Evolutionary conservation across 2,888 invertebrate genomes (phyloP).

Genomic region (Cactoblastis cactorum): DNA sequence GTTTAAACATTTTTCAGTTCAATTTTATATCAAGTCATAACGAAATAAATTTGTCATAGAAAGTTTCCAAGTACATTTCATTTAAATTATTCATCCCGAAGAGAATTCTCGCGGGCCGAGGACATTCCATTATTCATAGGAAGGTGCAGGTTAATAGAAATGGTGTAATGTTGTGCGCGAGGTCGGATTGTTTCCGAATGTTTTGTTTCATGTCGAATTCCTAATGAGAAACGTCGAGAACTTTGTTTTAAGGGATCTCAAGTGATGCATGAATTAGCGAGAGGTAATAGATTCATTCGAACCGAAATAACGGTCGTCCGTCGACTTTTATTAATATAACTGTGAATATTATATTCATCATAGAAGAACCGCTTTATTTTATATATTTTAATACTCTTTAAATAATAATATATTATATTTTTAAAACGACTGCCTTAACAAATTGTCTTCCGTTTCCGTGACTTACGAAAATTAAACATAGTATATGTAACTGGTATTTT

Average conservation of each 20-base stretch:
- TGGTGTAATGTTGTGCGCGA: not conserved
- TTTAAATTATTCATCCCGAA: not conserved
- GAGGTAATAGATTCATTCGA: not conserved
- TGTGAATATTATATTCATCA: no score
- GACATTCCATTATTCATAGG: conserved; percentile 16
- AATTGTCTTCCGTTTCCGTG: no score
- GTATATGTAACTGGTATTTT: no score
- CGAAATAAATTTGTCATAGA: not conserved
- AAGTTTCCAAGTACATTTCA: not conserved
- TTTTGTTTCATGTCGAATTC: conserved; percentile 1
- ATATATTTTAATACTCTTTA: no score
- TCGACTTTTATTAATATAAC: no score
- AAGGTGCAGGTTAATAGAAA: conserved; percentile 11
- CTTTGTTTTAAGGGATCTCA: not conserved
- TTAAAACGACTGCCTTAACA: no score
- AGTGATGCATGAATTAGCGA: not conserved
- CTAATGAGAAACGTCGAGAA: conserved; percentile 2
- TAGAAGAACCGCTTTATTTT: no score
- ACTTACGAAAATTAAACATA: no score
- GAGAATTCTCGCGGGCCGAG: conserved; percentile 14
- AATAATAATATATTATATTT: no score
- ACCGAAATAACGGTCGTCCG: no score
- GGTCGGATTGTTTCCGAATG: not conserved
- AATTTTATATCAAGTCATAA: no score
- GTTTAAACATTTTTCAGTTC: no score